Evolutionary conservation across 2,888 invertebrate genomes (phyloP), one percentile per base, ranked within the genome.

Genomic region (Melieria crassipennis): DNA sequence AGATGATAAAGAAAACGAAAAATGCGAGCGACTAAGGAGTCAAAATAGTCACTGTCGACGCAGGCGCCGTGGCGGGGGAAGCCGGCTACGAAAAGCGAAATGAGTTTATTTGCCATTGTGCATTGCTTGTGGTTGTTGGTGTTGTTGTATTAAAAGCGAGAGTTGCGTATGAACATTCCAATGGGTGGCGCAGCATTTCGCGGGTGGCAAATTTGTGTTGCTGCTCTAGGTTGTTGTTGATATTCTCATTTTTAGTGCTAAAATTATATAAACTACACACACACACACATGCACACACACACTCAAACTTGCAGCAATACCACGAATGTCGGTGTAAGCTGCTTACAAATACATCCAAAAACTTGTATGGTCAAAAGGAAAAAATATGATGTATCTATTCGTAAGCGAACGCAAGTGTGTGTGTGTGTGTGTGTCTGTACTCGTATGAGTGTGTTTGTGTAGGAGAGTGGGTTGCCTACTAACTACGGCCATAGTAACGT

Each of bases 381-480:
- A 60, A 70, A 65, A 52, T 69, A 65, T 60, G 48, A 70, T 58
- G 73, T 71, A 73, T 73, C 71, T 73, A 73, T 71, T 73, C 71
- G 71, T 71, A 73, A 73, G 65, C 43, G n/a, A 7, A 65, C 13
- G 45, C 47, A 42, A 45, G 16, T 62, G 70, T 50, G 62, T 62
- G 65, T 55, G 57, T 57, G 48, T 71, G 55, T 71, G 42, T 64
- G 13, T 67, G 73, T 69, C 67, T 69, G 66, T 74, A 56, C 74
- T 73, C 70, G 55, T 69, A 70, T 72, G 73, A 60, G 77, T 75
- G 67, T 66, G 70, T 70, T 68, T 73, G 63, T 81, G 80, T 78
- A 30, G 30, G 30, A 30, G 30, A 30, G 30, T 47, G 61, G 13
- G 47, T 47, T 47, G 61, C 46, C 46, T 61, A 47, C 47, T 46